Conservation (phyloP, 2,113 vertebrate genomes). For the Leptobrachium leishanense region DNA sequence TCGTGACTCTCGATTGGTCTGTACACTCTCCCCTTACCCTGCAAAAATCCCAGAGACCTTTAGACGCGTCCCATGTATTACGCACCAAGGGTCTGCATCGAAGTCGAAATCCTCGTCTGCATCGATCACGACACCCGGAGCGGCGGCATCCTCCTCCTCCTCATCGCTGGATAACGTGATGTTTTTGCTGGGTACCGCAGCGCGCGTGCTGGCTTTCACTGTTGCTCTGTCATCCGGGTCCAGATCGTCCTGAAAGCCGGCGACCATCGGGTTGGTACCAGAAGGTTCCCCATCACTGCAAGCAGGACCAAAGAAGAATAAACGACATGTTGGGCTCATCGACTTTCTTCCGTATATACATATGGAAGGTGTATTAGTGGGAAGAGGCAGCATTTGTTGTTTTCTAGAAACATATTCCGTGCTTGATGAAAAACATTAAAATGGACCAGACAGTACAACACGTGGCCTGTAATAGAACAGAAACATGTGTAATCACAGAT, state of each 20-base stretch:
- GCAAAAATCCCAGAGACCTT: no score
- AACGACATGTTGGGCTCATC: background rate
- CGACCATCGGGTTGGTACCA: slow-evolving; percentile 87
- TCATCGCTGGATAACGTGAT: slow-evolving; percentile 82
- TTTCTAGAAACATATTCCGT: no score
- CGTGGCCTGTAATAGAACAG: no score
- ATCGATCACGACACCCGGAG: background rate
- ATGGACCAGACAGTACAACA: no score
- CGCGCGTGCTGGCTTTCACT: slow-evolving; percentile 43
- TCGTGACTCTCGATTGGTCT: no score
- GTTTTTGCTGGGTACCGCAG: slow-evolving; percentile 68
- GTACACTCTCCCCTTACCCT: no score
- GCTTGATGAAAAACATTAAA: no score
- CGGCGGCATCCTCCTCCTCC: slow-evolving; percentile 55
- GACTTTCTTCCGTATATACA: no score
- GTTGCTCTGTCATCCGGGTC: slow-evolving; percentile 80
- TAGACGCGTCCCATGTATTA: no score
- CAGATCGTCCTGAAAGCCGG: slow-evolving; percentile 87
- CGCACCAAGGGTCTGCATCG: slow-evolving; percentile 64
- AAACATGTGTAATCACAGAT: no score
- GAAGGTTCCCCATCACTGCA: slow-evolving; percentile 77
- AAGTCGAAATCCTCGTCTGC: slow-evolving; percentile 49
- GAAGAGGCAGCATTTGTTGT: no score
- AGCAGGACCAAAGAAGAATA: background rate
- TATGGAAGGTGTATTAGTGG: no score